Evolutionary conservation across 2,888 invertebrate genomes (phyloP).

Genomic region (Phoronis australis): DNA sequence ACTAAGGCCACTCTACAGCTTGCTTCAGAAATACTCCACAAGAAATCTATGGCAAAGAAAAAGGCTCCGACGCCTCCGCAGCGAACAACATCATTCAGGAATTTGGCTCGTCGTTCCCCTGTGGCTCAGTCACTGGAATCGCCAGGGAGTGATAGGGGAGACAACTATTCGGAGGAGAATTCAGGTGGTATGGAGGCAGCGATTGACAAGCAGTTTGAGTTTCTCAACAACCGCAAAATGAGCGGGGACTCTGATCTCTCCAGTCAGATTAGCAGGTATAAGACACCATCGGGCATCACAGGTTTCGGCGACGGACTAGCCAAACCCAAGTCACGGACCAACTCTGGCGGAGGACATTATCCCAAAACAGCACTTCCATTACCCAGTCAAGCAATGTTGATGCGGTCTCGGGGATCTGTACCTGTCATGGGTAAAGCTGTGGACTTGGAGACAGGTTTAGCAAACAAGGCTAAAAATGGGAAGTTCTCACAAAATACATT

Average conservation of each 20-base stretch:
- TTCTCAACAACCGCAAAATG: too few relatives aligned
- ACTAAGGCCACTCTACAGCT: slow-evolving; percentile 32
- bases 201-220: background rate
- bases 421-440: too few relatives aligned
- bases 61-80: slow-evolving; percentile 89
- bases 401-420: background rate
- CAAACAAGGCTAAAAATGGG: slow-evolving; percentile 5
- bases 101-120: too few relatives aligned
- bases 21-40: slow-evolving; percentile 31
- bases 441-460: background rate
- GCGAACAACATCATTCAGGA: slow-evolving; percentile 76
- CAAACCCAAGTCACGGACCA: background rate
- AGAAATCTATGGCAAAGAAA: slow-evolving; percentile 24
- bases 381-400: slow-evolving; percentile 26
- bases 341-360: slow-evolving; percentile 18
- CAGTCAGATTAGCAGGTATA: background rate
- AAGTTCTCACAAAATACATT: slow-evolving; percentile 69
- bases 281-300: background rate
- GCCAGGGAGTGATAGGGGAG: slow-evolving; percentile 2
- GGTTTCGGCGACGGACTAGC: background rate
- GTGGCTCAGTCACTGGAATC: slow-evolving; percentile 3
- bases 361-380: slow-evolving; percentile 38
- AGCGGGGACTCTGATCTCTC: background rate
- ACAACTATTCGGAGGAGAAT: background rate
- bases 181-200: background rate